Conservation (phyloP, 2,797 vertebrate species). For the Limnodromus scolopaceus region DNA sequence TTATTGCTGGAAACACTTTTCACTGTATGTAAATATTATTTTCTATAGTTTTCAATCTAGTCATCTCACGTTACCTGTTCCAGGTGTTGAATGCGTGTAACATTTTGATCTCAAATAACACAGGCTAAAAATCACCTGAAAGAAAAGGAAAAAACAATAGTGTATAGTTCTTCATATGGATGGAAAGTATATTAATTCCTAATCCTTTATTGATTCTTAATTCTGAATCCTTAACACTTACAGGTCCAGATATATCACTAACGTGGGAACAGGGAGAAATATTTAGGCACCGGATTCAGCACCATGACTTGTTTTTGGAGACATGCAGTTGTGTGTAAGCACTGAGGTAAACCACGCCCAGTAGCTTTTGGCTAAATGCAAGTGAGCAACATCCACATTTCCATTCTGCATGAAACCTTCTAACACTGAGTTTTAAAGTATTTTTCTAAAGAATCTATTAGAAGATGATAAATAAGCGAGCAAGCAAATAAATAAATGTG, state of each 20-base stretch:
- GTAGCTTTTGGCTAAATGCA: background rate
- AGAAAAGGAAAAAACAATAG: background rate
- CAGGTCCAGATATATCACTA: background rate
- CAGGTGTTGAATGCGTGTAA: background rate
- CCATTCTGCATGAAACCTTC: background rate
- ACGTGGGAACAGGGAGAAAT: background rate
- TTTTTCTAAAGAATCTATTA: background rate
- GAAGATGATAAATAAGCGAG: background rate
- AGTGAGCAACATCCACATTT: background rate
- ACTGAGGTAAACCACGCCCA: background rate
- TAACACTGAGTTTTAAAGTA: background rate
- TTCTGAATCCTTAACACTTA: background rate
- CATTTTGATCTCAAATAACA: background rate
- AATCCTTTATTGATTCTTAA: background rate
- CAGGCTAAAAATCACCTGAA: background rate
- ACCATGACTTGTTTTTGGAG: background rate
- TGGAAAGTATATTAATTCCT: background rate
- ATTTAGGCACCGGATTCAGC: background rate
- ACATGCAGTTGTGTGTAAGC: background rate
- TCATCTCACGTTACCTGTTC: background rate
- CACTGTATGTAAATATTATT: background rate
- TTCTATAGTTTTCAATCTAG: background rate
- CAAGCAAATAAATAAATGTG: background rate
- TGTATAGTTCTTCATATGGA: background rate
- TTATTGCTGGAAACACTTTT: background rate